Evolutionary conservation across 2,888 invertebrate species (phyloP), one percentile per base, ranked within the genome.

Genomic region (Hemicrepidius hirtus): DNA sequence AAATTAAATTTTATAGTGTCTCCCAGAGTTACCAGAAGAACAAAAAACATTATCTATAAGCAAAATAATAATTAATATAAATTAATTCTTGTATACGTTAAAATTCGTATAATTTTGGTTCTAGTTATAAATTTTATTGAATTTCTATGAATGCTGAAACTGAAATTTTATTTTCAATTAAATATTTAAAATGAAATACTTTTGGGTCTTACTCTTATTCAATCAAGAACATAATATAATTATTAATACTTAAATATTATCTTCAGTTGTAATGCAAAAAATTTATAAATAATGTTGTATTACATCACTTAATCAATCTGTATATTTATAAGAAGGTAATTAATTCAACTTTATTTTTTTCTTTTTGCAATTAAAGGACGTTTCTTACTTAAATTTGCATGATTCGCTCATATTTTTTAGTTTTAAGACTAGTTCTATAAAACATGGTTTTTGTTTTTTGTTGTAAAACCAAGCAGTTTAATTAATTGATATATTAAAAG

Each of bases 301-400:
- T 49, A 20, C 49, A 49, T 49, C 49, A 49, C 21, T 49, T 49
- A 49, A 49, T 49, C 49, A 20, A 49, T 49, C 21, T 21, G 20
- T 1, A 21, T 20, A 21, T 1, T 12, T 16, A 49, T 21, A 21
- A 12, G 49, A 12, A 49, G 49, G 12, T 49, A 49, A 49, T 49
- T 21, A 21, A 49, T 49, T 49, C 10, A 16, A 10, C 49, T 49
- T 49, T 49, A 49, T 20, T 49, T 49, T 13, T 41, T 16, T 41
- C 49, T 21, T 20, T 49, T 49, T 49, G 49, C 10, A 49, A 49
- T 49, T 49, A 49, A 49, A 21, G 20, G 2, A 10, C 24, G 20
- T 21, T 13, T 21, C 21, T 9, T 49, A 10, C 9, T 20, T 6
- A 16, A 20, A 20, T 49, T 12, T 49, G 21, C 49, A 49, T 49